phyloP scores from a whole-genome alignment of 2,113 vertebrate species.

The Bothrops jararaca region DNA sequence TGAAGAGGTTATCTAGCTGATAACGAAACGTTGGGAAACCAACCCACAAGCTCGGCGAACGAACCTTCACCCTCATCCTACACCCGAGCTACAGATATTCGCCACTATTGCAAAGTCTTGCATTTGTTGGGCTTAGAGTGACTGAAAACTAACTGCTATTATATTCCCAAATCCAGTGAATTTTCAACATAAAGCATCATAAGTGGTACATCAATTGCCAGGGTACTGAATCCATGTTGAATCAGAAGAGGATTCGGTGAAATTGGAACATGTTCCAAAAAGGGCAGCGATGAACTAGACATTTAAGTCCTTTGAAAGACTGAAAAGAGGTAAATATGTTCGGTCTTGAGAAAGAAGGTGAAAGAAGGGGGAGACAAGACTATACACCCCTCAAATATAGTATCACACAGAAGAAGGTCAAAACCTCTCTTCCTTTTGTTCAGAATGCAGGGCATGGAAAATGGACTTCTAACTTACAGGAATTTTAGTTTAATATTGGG shows the following conservation, averaged over 20 bases:
- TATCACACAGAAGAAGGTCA: background rate
- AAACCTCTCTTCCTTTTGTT: background rate
- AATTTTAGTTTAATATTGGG: background rate
- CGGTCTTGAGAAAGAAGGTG: background rate
- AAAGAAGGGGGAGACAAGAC: background rate
- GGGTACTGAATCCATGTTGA: background rate
- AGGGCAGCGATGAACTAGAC: background rate
- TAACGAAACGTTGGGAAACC: too few species aligned
- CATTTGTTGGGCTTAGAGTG: background rate
- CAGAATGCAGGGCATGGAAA: background rate
- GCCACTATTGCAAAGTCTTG: background rate
- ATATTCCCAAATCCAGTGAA: too few species aligned
- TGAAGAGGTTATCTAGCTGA: too few species aligned
- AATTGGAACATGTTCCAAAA: background rate
- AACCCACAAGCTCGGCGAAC: too few species aligned
- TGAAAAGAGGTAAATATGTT: background rate
- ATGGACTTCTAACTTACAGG: background rate
- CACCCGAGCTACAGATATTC: too few species aligned
- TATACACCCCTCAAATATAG: background rate
- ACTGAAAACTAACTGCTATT: background rate
- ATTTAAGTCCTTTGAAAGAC: background rate
- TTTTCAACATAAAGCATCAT: background rate
- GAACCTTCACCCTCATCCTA: too few species aligned
- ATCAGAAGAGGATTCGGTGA: background rate
- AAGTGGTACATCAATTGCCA: background rate